Evolutionary conservation across 2,113 vertebrate genomes (phyloP).

Genomic region (Suricata suricatta): DNA sequence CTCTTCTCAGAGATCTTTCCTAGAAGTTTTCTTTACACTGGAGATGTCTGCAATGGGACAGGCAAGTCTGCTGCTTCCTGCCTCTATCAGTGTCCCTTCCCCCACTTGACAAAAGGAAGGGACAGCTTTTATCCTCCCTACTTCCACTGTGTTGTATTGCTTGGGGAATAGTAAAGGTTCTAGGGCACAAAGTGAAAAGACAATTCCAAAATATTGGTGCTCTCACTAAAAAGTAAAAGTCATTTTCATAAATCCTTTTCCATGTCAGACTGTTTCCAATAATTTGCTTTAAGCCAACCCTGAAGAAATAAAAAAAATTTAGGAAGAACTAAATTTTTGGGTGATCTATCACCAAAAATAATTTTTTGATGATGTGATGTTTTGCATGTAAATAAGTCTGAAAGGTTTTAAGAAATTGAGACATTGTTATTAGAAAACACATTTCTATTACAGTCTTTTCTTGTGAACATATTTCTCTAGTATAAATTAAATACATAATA

Average conservation of each 20-base stretch:
- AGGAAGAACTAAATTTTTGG: background rate
- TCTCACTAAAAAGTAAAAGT: background rate
- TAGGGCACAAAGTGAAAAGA: background rate
- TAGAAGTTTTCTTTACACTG: background rate
- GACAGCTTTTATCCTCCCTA: background rate
- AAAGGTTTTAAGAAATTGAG: background rate
- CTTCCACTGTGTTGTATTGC: rapidly evolving
- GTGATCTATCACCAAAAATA: background rate
- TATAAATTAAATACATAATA: background rate
- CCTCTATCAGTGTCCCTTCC: background rate
- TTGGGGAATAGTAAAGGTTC: background rate
- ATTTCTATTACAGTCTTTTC: background rate
- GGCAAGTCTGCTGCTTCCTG: background rate
- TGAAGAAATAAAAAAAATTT: background rate
- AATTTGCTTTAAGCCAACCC: background rate
- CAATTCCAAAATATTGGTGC: background rate
- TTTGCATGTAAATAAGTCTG: background rate
- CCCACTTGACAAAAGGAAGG: background rate
- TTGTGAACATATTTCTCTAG: background rate
- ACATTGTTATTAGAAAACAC: background rate
- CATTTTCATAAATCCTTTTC: background rate
- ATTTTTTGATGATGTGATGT: background rate
- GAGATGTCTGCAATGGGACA: no score
- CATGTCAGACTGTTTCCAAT: background rate
- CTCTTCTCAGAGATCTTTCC: background rate